Conservation (phyloP, 2,888 invertebrate species). For the Hydriomena furcata region DNA sequence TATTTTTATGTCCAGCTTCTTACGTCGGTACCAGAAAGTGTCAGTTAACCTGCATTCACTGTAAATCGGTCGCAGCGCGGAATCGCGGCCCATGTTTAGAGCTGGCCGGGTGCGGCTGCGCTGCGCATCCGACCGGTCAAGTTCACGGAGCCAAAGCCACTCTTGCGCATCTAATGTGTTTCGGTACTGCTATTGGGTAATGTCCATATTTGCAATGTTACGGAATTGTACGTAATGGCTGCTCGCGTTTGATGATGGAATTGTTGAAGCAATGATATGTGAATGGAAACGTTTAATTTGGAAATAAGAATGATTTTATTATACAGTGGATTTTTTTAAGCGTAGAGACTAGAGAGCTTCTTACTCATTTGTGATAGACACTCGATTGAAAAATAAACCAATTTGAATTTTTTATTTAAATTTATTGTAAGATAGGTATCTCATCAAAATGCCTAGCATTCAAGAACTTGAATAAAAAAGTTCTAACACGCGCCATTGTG, state of each 20-base stretch:
- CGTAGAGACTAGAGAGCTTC: no score
- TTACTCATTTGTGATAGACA: no score
- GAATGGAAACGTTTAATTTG: no score
- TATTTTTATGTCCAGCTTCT: no score
- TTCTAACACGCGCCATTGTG: no score
- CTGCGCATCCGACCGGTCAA: slow-evolving; percentile 73
- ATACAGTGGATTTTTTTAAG: not conserved
- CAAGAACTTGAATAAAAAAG: no score
- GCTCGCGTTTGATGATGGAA: slow-evolving; percentile 7
- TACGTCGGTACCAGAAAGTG: not conserved
- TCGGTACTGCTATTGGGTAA: slow-evolving; percentile 29
- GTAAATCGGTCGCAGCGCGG: slow-evolving; percentile 7
- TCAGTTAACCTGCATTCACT: slow-evolving; percentile 7
- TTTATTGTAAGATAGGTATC: no score
- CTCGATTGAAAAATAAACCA: no score
- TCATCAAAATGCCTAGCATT: no score
- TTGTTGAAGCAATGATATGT: not conserved
- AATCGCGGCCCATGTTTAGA: slow-evolving; percentile 42
- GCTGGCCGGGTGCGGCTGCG: slow-evolving; percentile 54
- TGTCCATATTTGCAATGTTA: slow-evolving; percentile 34
- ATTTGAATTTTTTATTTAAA: no score
- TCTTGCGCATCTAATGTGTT: slow-evolving; percentile 45
- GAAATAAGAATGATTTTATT: no score
- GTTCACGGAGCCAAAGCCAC: slow-evolving; percentile 62
- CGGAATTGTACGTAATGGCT: slow-evolving; percentile 16